Percentiles rank a stretch among this genome's conserved stretches.
phyloP scores from a whole-genome alignment of 2,113 vertebrate species.

The Carlito syrichta region DNA sequence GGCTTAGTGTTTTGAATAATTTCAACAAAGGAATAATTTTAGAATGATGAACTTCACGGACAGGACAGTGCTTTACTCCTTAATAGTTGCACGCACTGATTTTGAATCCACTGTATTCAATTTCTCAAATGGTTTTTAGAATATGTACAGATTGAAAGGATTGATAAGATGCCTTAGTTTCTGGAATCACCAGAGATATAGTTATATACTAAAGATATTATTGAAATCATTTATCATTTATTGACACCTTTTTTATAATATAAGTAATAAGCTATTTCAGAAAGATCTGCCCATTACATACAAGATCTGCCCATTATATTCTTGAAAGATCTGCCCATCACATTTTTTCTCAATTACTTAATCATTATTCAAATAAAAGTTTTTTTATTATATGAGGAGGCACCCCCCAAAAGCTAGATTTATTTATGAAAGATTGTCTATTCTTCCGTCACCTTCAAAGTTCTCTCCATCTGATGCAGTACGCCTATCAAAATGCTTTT shows the following conservation, averaged over 20 bases:
- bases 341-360: background rate
- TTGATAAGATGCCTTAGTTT: background rate
- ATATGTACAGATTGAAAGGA: conserved; percentile 32
- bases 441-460: too few relatives aligned
- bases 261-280: background rate
- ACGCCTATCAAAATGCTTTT: too few relatives aligned
- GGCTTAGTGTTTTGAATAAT: conserved; percentile 78
- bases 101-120: conserved; percentile 30
- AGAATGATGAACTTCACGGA: conserved; percentile 63
- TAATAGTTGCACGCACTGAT: conserved; percentile 56
- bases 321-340: background rate
- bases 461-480: too few relatives aligned
- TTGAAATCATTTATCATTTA: conserved; percentile 3
- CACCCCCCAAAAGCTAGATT: too few relatives aligned
- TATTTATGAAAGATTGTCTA: too few relatives aligned
- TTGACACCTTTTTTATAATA: background rate
- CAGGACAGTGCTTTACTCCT: background rate
- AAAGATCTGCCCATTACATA: background rate
- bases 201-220: background rate
- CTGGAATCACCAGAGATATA: background rate
- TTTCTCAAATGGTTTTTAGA: conserved; percentile 10
- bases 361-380: background rate
- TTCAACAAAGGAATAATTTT: conserved; percentile 74
- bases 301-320: too few relatives aligned
- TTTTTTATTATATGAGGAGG: background rate